Conservation (phyloP, 1,140 invertebrate species). For the Drosophila pruinosa region DNA sequence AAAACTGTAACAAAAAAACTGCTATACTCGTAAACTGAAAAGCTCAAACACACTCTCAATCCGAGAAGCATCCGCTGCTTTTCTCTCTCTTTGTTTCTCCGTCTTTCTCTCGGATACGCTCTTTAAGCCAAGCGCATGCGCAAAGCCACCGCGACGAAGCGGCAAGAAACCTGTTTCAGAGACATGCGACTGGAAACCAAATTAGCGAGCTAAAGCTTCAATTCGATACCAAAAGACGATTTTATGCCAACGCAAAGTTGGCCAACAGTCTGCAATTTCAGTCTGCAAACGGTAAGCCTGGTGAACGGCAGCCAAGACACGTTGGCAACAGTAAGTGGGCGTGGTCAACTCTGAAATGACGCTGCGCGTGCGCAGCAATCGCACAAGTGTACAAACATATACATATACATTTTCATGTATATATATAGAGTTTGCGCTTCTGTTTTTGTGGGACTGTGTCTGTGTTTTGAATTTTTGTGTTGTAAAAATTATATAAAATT, state of each 20-base stretch:
- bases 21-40: constrained; percentile 25
- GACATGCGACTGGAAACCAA: constrained; percentile 56
- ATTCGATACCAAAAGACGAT: constrained; percentile 43
- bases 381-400: constrained; percentile 44
- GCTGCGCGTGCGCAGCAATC: constrained; percentile 47
- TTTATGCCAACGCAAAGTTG: constrained; percentile 73
- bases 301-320: constrained; percentile 78
- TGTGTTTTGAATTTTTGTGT: constrained; percentile 29
- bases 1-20: constrained; percentile 53
- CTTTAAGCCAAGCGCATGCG: constrained; percentile 53
- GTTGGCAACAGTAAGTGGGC: constrained; percentile 70
- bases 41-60: constrained; percentile 20
- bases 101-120: background rate
- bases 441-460: constrained; percentile 6
- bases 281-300: constrained; percentile 81
- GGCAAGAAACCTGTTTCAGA: constrained; percentile 65
- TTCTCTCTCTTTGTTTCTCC: constrained; percentile 6
- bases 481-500: constrained; percentile 61
- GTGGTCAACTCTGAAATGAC: constrained; percentile 30
- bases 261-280: constrained; percentile 81
- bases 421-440: background rate
- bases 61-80: background rate
- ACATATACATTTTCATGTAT: constrained; percentile 3
- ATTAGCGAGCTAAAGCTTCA: constrained; percentile 65
- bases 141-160: constrained; percentile 58